A percentile compares a stretch with the other conserved stretches of the same genome.
Evolutionary conservation across 92 coral and sea anemone genomes (phyloP).

Genomic region (Epizoanthus illoricatus): DNA sequence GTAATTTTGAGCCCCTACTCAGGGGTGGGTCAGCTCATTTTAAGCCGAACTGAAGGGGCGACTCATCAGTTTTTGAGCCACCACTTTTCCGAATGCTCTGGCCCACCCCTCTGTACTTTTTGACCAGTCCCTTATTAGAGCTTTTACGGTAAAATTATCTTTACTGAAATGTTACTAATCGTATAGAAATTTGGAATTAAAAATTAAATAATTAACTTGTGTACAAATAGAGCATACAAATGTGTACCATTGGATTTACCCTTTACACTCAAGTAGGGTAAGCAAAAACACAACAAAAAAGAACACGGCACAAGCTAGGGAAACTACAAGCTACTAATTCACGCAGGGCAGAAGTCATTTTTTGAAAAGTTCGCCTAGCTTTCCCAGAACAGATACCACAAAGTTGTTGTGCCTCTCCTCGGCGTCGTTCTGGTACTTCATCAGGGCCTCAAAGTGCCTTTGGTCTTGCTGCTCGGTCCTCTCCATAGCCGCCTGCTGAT

Average conservation of each 20-base stretch:
- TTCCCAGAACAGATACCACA: constrained; percentile 47
- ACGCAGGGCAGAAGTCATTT: constrained; percentile 25
- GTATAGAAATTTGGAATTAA: neutral
- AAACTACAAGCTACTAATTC: constrained; percentile 12
- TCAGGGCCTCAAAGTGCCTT: constrained; percentile 43
- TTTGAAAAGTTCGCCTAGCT: constrained; percentile 50
- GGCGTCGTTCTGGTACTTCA: constrained; percentile 43
- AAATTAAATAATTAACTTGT: neutral
- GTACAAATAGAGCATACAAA: constrained; percentile 2
- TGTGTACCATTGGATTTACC: neutral
- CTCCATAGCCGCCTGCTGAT: constrained; percentile 53
- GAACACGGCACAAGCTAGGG: constrained; percentile 8
- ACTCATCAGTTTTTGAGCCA: too few relatives aligned
- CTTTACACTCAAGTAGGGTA: constrained; percentile 2
- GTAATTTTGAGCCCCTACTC: too few relatives aligned
- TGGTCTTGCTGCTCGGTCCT: constrained; percentile 48
- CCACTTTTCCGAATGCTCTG: too few relatives aligned
- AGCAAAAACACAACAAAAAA: constrained; percentile 18
- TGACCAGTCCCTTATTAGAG: too few relatives aligned
- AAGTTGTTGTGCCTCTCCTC: constrained; percentile 52
- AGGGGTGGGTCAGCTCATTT: too few relatives aligned
- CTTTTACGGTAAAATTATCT: too few relatives aligned
- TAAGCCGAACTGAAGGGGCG: too few relatives aligned
- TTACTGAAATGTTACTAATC: neutral
- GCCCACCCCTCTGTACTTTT: too few relatives aligned